Base-by-base conservation (phyloP, 1,140 invertebrate genomes). In the Eueides isabella region DNA sequence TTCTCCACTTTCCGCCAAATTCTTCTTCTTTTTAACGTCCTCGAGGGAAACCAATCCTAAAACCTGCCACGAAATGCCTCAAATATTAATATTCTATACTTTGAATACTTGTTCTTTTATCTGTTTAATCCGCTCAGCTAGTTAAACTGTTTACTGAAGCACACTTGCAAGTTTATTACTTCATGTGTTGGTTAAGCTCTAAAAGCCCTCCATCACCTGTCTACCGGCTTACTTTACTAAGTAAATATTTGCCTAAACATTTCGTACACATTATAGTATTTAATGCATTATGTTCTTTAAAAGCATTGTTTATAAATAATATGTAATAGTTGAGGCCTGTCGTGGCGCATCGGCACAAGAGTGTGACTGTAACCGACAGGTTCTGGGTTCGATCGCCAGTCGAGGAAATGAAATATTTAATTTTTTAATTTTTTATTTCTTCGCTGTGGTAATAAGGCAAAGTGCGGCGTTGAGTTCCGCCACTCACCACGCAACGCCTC, bases 151-250 rank as follows among this genome's bases (percentile, higher is more conserved):
- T 55, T n/a, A 55, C 2, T 55, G 48, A 55, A 55, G 48, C 41
- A 19, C 41, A 19, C 48, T 55, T 55, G 19, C 23, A 55, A 55
- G 48, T 55, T 55, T 55, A 55, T 55, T 55, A 55, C n/a, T 23
- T 12, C 48, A 55, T 55, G 26, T 26, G 48, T 55, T 55, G 48
- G 48, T 55, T 23, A 26, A 23, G 11, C 48, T 55, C 48, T 26
- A 55, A 55, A 55, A 55, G 48, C 48, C 3, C 11, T 23, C 26
- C 48, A 26, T 23, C 48, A 55, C 48, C 48, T 55, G 48, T 55
- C 19, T 55, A 12, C 48, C 2, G 48, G 48, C 48, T 26, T 26
- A 55, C 48, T 55, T n/a, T 55, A 26, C 48, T 26, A 26, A 23
- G 19, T 23, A 55, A 55, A 55, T 55, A 55, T 55, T 55, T 55